Base-by-base conservation (phyloP, 2,888 invertebrate species). In the Chymomyza amoena region DNA sequence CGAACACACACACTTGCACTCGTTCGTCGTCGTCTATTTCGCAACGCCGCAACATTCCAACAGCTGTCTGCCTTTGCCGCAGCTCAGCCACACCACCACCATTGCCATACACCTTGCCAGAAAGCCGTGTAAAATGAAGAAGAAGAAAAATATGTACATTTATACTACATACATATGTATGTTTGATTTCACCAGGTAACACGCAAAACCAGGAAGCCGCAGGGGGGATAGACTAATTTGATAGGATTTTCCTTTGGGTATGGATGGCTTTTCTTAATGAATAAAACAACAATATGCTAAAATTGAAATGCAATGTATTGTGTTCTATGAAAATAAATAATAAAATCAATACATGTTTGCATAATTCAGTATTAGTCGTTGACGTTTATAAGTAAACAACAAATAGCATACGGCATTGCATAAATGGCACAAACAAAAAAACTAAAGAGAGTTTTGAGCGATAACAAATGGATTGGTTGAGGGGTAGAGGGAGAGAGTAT, bases 391-490 rank as follows among this genome's bases (percentile, higher is more conserved):
- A 54, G 65, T 70, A 79, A 72, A 79, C 64, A 66, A 65, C 45
- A 32, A 60, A 36, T 13, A n/a, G 66, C 67, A 75, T 77, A 74
- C 65, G 65, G 67, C 54, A 76, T 80, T 78, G 81, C 64, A 70
- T 68, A 81, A 81, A 77, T 69, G 74, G 64, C 68, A 65, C 52
- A 60, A 71, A 63, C 57, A 57, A 66, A 45, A 36, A 56, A 18
- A 18, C 10, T 18, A 45, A 20, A 62, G 56, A 73, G 45, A 20
- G 15, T 61, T 64, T 61, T 52, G 75, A 7, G 9, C 9, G 36
- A 25, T 18, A 51, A 13, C 10, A 45, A 4, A 13, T 15, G 13
- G 13, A 45, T 45, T 28, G 28, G 28, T n/a, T n/a, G n/a, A n/a
- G 25, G 25, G 25, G 4, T 25, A 4, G 25, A 4, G 7, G 13